phyloP scores from a whole-genome alignment of 35 echinoderm and acorn worm species.

The Heliocidaris tuberculata region DNA sequence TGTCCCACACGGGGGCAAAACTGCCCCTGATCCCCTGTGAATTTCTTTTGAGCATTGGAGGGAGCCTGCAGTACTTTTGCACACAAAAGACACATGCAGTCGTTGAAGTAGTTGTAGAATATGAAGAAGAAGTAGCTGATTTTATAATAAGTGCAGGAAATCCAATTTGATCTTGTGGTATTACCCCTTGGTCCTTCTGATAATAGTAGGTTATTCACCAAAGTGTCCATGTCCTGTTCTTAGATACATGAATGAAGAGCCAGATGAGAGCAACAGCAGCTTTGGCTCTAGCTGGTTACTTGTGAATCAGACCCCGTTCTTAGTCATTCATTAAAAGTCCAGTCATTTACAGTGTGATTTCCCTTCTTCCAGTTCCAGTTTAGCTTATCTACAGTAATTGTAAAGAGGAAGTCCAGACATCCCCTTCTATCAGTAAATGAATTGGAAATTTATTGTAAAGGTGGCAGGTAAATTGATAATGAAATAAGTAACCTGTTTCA shows the following conservation, averaged over 20 bases:
- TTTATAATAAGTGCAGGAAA: neutral
- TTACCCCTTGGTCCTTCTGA: neutral
- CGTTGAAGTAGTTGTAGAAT: neutral
- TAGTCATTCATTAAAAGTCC: neutral
- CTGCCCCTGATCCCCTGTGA: too few species aligned
- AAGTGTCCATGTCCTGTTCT: neutral
- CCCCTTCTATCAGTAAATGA: too few species aligned
- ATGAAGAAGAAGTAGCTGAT: neutral
- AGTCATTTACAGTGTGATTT: neutral
- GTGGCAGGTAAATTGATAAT: too few species aligned
- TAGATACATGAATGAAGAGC: neutral
- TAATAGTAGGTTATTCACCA: neutral
- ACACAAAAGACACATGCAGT: neutral
- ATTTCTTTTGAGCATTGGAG: too few species aligned
- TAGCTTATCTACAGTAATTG: too few species aligned
- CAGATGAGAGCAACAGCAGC: neutral
- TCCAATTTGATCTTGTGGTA: neutral
- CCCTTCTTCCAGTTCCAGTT: neutral
- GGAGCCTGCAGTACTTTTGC: too few species aligned
- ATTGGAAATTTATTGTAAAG: too few species aligned
- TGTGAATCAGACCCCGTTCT: neutral
- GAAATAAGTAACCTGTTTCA: too few species aligned
- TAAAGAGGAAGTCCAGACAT: too few species aligned
- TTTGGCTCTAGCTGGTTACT: neutral
- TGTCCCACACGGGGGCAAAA: too few species aligned